These are phyloP conservation scores for Ditula angustiorana DNA, from an alignment of 2,888 invertebrate species.

Conservation along the genomic window DNA sequence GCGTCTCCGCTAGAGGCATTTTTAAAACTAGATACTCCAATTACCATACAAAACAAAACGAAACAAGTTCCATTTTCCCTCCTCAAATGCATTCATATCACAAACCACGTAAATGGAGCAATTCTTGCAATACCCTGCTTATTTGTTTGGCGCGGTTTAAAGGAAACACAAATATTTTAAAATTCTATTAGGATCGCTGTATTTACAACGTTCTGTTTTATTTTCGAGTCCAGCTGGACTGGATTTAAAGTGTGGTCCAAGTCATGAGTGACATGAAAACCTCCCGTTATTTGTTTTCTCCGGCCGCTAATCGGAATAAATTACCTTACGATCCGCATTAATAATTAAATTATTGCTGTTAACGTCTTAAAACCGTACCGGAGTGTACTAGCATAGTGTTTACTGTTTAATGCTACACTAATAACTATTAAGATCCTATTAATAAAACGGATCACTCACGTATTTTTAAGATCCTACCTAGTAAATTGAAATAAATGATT, in stretches of 20 bases:
- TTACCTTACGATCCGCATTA: too few relatives aligned
- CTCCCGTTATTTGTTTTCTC: too few relatives aligned
- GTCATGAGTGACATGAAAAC: constrained; percentile 34
- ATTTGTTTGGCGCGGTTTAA: constrained; percentile 29
- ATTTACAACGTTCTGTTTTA: constrained; percentile 39
- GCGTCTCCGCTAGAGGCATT: too few relatives aligned
- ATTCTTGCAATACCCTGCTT: constrained; percentile 21
- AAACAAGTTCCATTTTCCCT: background rate
- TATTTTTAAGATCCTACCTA: too few relatives aligned
- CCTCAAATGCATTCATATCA: constrained; percentile 14
- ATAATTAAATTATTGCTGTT: too few relatives aligned
- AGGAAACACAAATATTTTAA: constrained; percentile 40
- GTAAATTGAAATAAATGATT: too few relatives aligned
- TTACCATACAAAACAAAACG: background rate
- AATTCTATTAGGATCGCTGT: constrained; percentile 38
- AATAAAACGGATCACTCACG: too few relatives aligned
- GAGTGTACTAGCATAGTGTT: too few relatives aligned
- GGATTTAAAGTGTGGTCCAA: constrained; percentile 18
- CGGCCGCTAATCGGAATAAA: too few relatives aligned
- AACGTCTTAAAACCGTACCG: too few relatives aligned
- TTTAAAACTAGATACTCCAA: background rate
- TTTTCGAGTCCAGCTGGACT: constrained; percentile 36
- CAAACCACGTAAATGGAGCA: constrained; percentile 5
- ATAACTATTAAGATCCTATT: too few relatives aligned
- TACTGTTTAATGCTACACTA: too few relatives aligned